phyloP scores from a whole-genome alignment of 1,140 invertebrate species.

The Drosophila littoralis region DNA sequence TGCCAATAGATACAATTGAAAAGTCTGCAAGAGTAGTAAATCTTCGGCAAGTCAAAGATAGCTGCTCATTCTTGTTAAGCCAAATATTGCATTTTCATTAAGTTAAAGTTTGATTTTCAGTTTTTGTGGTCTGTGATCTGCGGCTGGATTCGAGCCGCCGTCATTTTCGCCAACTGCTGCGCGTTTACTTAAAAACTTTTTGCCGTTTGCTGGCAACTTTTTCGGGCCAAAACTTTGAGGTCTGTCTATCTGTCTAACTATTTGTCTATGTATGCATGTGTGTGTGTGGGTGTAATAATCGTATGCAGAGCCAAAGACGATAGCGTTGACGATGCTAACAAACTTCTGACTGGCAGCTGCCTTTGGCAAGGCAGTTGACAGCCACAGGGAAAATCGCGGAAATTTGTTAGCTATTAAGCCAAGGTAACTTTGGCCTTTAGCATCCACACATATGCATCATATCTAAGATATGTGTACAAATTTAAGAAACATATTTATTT shows the following conservation, averaged over 20 bases:
- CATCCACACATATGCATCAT: neutral
- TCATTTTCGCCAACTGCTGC: slow-evolving; percentile 25
- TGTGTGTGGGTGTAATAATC: slow-evolving; percentile 59
- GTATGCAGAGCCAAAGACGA: slow-evolving; percentile 58
- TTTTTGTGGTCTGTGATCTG: slow-evolving; percentile 48
- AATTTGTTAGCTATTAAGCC: slow-evolving; percentile 30
- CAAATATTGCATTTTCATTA: slow-evolving; percentile 80
- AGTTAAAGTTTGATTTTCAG: slow-evolving; percentile 78
- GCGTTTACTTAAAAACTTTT: slow-evolving; percentile 75
- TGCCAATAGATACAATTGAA: neutral
- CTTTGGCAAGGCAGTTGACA: slow-evolving; percentile 60
- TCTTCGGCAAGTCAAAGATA: neutral
- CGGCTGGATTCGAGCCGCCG: slow-evolving; percentile 8
- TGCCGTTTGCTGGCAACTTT: slow-evolving; percentile 57
- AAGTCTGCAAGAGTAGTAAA: neutral
- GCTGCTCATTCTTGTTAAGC: slow-evolving; percentile 17
- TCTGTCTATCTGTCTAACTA: slow-evolving; percentile 46
- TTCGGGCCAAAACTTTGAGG: slow-evolving; percentile 58
- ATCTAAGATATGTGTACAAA: too few relatives aligned
- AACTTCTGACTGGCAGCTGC: slow-evolving; percentile 70
- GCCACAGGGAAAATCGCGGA: slow-evolving; percentile 37
- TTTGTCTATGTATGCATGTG: slow-evolving; percentile 16
- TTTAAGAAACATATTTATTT: neutral
- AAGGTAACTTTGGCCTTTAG: slow-evolving; percentile 15
- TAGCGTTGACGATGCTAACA: slow-evolving; percentile 53